Base-by-base conservation (phyloP, 2,888 invertebrate species). In the Volucella zonaria region DNA sequence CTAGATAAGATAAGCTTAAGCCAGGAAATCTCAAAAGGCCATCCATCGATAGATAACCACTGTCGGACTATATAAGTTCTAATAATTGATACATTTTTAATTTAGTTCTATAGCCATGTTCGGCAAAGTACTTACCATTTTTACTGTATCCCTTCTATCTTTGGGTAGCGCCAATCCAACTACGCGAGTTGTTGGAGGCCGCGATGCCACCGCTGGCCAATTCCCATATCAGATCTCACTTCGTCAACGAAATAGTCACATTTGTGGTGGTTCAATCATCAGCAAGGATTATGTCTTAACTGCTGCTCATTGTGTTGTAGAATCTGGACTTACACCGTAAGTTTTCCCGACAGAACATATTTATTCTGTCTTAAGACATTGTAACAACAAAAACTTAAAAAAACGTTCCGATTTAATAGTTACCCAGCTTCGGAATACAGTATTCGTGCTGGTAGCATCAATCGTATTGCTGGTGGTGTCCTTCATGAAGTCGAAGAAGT, bases 211-310 rank as follows among this genome's bases (percentile, higher is more conserved):
- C 0, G 81, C 76, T 14, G 90, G 89, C 0, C 90, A 92, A 76
- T 92, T 92, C 85, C 90, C 90, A 1, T 89, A 91, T 87, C 92
- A 92, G 87, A 87, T 91, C 43, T 92, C 92, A 1, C 74, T 92
- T 31, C 87, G 89, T 15, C 62, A 58, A 0, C 51, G 79, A 9
- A 87, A 87, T 10, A 42, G 18, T 0, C 89, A 90, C 68, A 74
- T 62, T 0, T 92, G 92, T 49, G 91, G 91, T 6, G 91, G 89
- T 3, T 89, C 90, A n/a, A 89, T 91, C 12, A 75, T 91, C 1
- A 87, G 88, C 1, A 11, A 59, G 10, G 87, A 70, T 15, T 88
- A 87, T 47, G 75, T 91, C 8, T 64, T 91, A 11, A 91, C 91
- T 1, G 91, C 91, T 9, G 91, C 91, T 15, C 91, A 91, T 67